Percentiles rank a stretch among this genome's conserved stretches.
These are phyloP conservation scores for Vimba vimba DNA, from an alignment of 2,113 vertebrate genomes.

Conservation along the genomic window DNA sequence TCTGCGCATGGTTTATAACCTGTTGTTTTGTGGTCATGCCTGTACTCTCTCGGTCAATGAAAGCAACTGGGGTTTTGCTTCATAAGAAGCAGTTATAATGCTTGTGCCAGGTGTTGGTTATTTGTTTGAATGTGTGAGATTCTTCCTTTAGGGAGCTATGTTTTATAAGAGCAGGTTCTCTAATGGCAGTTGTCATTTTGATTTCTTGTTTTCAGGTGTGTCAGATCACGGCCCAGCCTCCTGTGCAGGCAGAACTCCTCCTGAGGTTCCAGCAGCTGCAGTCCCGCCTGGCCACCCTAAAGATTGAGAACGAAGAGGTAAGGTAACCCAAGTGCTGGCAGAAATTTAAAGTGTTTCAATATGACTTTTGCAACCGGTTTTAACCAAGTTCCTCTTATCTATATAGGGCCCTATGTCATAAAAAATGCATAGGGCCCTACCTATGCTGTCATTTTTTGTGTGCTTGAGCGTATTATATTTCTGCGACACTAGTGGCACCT, in stretches of 20 bases:
- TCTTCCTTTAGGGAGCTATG: neutral
- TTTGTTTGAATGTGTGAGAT: neutral
- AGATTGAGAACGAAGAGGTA: constrained; percentile 99
- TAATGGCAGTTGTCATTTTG: neutral
- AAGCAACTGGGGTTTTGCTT: constrained; percentile 46
- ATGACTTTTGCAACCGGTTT: neutral
- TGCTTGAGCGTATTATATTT: too few relatives aligned
- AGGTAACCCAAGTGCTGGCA: constrained; percentile 45
- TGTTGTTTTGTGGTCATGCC: constrained; percentile 45
- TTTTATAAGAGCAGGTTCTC: neutral
- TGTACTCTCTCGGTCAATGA: constrained; percentile 44
- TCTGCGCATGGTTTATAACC: constrained; percentile 54
- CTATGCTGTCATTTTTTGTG: too few relatives aligned
- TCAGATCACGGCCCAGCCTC: constrained; percentile 93
- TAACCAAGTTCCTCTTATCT: neutral
- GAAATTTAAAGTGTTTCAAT: neutral
- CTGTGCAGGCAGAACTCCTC: constrained; percentile 92
- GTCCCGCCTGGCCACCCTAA: constrained; percentile 92
- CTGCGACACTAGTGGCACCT: too few relatives aligned
- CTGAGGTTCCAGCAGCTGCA: constrained; percentile 95
- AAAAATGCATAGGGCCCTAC: too few relatives aligned
- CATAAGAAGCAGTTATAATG: constrained; percentile 30
- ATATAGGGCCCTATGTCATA: too few relatives aligned
- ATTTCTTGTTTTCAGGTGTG: constrained; percentile 79
- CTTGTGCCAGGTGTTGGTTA: neutral